phyloP scores from a whole-genome alignment of 2,113 vertebrate species.

The Lophura nycthemera region DNA sequence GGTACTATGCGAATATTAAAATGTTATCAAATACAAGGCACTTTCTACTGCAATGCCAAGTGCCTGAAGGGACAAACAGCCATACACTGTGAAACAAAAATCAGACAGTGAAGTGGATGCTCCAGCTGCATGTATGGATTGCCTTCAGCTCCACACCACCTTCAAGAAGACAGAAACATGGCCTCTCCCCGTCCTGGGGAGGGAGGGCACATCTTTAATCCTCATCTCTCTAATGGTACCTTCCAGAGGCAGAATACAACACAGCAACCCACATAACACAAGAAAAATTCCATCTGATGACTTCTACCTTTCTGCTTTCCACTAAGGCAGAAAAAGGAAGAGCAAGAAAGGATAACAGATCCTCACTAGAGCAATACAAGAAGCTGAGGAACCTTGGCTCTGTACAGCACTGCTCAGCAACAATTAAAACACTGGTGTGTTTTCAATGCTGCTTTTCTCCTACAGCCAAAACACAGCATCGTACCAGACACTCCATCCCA shows the following conservation, averaged over 20 bases:
- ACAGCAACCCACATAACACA: fast-evolving
- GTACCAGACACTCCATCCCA: neutral
- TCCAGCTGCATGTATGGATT: neutral
- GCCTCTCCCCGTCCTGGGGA: neutral
- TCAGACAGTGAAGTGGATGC: neutral
- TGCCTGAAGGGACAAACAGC: neutral
- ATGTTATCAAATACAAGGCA: neutral
- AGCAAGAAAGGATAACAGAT: neutral
- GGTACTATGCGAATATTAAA: neutral
- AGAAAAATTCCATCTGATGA: neutral
- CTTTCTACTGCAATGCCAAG: neutral
- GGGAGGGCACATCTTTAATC: neutral
- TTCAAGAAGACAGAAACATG: neutral
- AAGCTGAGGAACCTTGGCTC: neutral
- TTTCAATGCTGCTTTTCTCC: neutral
- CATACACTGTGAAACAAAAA: neutral
- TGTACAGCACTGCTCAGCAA: neutral
- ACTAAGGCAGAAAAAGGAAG: neutral
- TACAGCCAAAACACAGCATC: neutral
- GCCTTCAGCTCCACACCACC: neutral
- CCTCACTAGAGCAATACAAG: neutral
- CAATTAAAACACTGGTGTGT: neutral
- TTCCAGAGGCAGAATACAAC: neutral
- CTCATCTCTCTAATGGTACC: neutral
- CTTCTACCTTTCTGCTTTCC: no score